phyloP scores from a whole-genome alignment of 2,888 invertebrate genomes.

The Diaperis boleti region DNA sequence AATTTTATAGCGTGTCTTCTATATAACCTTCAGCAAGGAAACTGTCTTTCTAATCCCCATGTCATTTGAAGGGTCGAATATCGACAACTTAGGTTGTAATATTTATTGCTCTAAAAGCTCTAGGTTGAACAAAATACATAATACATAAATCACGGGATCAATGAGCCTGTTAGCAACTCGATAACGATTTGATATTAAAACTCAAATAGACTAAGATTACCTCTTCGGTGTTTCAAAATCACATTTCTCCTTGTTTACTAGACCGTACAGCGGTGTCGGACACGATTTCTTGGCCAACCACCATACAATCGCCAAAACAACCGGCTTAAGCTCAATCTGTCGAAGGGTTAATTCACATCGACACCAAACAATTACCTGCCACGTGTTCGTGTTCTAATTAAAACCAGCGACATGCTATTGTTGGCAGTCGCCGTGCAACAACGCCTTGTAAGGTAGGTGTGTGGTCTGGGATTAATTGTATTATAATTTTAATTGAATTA shows the following conservation, averaged over 20 bases:
- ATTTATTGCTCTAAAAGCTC: too few species aligned
- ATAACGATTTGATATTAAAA: too few species aligned
- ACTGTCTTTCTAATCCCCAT: too few species aligned
- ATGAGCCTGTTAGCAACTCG: too few species aligned
- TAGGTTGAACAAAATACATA: too few species aligned
- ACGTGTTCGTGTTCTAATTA: slow-evolving; percentile 31
- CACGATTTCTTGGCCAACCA: background rate
- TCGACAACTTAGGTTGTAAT: too few species aligned
- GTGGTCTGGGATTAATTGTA: slow-evolving; percentile 29
- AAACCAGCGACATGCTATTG: slow-evolving; percentile 25
- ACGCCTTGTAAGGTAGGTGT: slow-evolving; percentile 18
- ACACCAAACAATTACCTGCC: slow-evolving; percentile 11
- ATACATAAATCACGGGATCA: too few species aligned
- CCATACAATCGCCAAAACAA: background rate
- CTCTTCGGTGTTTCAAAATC: too few species aligned
- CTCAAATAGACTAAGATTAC: too few species aligned
- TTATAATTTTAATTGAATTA: slow-evolving; percentile 29
- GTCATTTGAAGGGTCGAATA: too few species aligned
- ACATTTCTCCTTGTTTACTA: slow-evolving; percentile 26
- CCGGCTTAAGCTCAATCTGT: background rate
- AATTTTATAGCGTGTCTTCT: too few species aligned
- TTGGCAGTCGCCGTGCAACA: slow-evolving; percentile 24
- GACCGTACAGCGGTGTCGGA: slow-evolving; percentile 32
- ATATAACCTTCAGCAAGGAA: too few species aligned
- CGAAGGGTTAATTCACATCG: background rate